phyloP scores from a whole-genome alignment of 2,888 invertebrate species.

The Plutella xylostella region DNA sequence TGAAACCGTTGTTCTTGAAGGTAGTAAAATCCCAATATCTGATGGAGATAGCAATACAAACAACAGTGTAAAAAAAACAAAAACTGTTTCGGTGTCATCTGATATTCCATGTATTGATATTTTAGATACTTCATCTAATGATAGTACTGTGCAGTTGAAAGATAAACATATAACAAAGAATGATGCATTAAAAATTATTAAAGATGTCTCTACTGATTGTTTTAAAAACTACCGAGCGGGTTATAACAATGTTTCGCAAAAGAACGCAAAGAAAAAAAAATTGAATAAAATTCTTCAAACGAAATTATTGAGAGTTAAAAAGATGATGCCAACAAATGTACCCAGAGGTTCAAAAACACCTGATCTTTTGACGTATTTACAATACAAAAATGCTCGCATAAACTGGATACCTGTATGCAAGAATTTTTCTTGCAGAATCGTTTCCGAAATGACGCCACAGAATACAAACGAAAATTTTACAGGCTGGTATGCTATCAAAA shows the following conservation, averaged over 20 bases:
- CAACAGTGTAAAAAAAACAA: neutral
- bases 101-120: conserved; percentile 36
- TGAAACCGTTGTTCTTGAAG: too few relatives aligned
- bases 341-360: conserved; percentile 36
- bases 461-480: too few relatives aligned
- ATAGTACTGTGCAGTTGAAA: conserved; percentile 21
- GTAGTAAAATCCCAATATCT: too few relatives aligned
- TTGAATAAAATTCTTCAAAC: conserved; percentile 36
- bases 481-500: too few relatives aligned
- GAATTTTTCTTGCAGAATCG: conserved; percentile 33
- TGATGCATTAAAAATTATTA: conserved; percentile 28
- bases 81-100: conserved; percentile 2
- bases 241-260: neutral
- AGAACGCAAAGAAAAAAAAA: neutral
- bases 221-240: conserved; percentile 24
- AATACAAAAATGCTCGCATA: conserved; percentile 42
- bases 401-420: conserved; percentile 29
- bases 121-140: conserved; percentile 37
- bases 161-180: conserved; percentile 1
- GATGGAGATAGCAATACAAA: neutral
- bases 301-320: conserved; percentile 49
- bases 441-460: too few relatives aligned
- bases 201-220: conserved; percentile 36
- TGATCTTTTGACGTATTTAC: conserved; percentile 45
- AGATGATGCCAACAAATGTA: conserved; percentile 40